These are phyloP conservation scores for Anniella stebbinsi DNA, from an alignment of 2,797 vertebrate genomes.

Conservation along the genomic window DNA sequence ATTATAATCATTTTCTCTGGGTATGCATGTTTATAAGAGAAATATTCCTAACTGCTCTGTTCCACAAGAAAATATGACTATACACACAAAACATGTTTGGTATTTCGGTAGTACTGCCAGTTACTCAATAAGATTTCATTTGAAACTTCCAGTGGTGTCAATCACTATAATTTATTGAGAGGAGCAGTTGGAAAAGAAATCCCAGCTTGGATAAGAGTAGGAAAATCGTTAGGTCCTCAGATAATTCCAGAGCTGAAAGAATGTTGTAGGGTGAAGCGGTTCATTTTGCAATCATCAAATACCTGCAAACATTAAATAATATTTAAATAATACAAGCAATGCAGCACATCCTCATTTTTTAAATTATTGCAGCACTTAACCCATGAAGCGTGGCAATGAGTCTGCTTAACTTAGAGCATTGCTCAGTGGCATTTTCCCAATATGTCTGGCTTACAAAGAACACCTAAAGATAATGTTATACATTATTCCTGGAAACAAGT, in stretches of 20 bases:
- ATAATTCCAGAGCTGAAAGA: constrained; percentile 6
- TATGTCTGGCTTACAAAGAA: constrained; percentile 72
- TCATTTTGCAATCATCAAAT: constrained; percentile 63
- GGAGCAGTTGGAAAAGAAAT: constrained; percentile 33
- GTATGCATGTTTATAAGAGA: neutral
- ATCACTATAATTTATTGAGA: constrained; percentile 54
- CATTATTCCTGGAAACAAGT: constrained; percentile 2
- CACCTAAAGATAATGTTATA: constrained; percentile 63
- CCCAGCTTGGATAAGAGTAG: constrained; percentile 11
- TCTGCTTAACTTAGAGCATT: constrained; percentile 74
- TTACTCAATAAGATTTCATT: constrained; percentile 61
- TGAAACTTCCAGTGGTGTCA: constrained; percentile 53
- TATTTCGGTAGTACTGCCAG: constrained; percentile 34
- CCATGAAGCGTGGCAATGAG: constrained; percentile 67
- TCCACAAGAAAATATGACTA: constrained; percentile 45
- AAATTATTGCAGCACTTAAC: constrained; percentile 70
- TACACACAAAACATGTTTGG: constrained; percentile 47
- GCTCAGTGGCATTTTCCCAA: constrained; percentile 75
- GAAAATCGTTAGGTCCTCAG: constrained; percentile 46
- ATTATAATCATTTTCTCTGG: neutral
- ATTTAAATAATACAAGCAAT: constrained; percentile 62
- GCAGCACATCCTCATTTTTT: constrained; percentile 69
- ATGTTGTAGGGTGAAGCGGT: constrained; percentile 18
- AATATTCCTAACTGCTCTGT: constrained; percentile 22
- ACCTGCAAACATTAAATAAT: constrained; percentile 68